Conservation (phyloP, 2,113 vertebrate genomes). For the Alligator sinensis region DNA sequence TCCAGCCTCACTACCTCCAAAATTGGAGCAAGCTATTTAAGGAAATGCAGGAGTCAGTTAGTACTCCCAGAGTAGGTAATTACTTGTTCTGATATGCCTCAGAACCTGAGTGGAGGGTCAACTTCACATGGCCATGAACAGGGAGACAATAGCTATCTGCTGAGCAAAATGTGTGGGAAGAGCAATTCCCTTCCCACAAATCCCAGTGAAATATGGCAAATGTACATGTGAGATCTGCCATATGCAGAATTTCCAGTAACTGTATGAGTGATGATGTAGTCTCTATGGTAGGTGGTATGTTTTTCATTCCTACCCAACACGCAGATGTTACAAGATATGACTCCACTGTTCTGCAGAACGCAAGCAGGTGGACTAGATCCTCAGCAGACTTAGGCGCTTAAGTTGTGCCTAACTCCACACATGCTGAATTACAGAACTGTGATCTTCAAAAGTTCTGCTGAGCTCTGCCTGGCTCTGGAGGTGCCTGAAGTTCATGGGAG, state of each 20-base stretch:
- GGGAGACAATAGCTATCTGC: not conserved
- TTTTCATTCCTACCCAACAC: not conserved
- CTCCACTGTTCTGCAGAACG: not conserved
- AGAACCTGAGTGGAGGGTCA: not conserved
- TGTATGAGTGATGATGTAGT: not conserved
- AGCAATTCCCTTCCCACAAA: not conserved
- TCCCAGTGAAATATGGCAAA: not conserved
- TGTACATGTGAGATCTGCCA: not conserved
- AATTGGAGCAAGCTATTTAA: not conserved
- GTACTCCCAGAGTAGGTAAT: not conserved
- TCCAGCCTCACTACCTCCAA: not conserved
- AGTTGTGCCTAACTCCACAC: no score
- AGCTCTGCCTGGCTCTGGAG: no score
- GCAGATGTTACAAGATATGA: not conserved
- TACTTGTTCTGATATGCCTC: not conserved
- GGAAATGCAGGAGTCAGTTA: not conserved
- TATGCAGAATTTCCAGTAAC: not conserved
- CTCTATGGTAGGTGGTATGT: not conserved
- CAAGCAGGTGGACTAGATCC: not conserved
- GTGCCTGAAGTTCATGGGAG: no score
- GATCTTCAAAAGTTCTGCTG: no score
- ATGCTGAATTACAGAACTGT: no score
- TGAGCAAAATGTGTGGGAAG: not conserved
- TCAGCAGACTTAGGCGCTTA: not conserved
- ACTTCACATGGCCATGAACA: not conserved